Percentiles rank a stretch among this genome's conserved stretches.
These are phyloP conservation scores for Thalpophila matura DNA, from an alignment of 2,888 invertebrate genomes.

Conservation along the genomic window DNA sequence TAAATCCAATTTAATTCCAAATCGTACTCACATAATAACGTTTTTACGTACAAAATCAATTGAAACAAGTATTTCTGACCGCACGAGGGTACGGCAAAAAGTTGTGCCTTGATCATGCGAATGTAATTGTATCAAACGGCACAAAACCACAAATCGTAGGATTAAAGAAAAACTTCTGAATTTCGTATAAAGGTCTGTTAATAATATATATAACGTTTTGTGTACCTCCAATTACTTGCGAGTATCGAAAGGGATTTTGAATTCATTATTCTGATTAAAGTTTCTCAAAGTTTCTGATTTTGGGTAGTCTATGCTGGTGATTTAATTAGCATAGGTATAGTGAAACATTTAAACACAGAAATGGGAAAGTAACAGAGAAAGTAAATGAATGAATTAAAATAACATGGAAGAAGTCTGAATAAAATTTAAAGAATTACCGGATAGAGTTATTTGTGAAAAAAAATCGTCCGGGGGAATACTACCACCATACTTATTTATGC, in stretches of 20 bases:
- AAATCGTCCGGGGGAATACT: no score
- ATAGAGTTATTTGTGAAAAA: no score
- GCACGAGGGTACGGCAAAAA: slow-evolving; percentile 34
- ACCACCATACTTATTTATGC: no score
- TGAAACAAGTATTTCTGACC: slow-evolving; percentile 25
- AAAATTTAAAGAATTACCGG: no score
- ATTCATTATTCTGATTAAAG: neutral
- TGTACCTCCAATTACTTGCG: neutral
- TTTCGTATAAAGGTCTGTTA: slow-evolving; percentile 19
- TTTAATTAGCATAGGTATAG: no score
- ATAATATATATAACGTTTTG: slow-evolving; percentile 31
- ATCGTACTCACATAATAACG: neutral
- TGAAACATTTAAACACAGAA: no score
- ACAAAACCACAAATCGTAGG: slow-evolving; percentile 50
- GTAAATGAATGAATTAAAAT: no score
- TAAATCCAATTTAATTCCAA: slow-evolving; percentile 39
- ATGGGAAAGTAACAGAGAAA: no score
- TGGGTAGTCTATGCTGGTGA: neutral
- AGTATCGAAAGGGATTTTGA: neutral
- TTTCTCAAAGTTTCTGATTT: neutral
- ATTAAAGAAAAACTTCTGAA: slow-evolving; percentile 45
- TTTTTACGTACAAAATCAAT: slow-evolving; percentile 40
- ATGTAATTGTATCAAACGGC: slow-evolving; percentile 51
- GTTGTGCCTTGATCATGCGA: slow-evolving; percentile 37
- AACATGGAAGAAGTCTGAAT: no score